phyloP scores from a whole-genome alignment of 2,888 invertebrate species.

The Merodon equestris region DNA sequence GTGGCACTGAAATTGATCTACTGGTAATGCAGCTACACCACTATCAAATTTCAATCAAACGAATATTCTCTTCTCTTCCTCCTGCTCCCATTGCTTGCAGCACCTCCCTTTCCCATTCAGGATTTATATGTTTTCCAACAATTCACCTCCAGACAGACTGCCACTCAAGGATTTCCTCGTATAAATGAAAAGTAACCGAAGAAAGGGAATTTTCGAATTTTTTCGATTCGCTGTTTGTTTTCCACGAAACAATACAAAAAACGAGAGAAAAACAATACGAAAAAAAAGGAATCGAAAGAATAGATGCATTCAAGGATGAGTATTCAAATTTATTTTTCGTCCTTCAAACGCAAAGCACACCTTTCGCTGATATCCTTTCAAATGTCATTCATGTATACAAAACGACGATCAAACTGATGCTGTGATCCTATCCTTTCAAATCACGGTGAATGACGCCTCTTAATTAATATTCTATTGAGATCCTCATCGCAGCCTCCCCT shows the following conservation, averaged over 20 bases:
- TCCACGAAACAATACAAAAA: conserved; percentile 47
- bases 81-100: background rate
- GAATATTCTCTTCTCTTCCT: conserved; percentile 4
- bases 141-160: conserved; percentile 54
- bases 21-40: conserved; percentile 14
- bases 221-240: conserved; percentile 41
- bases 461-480: conserved; percentile 68
- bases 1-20: conserved; percentile 52
- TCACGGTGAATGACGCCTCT: conserved; percentile 54
- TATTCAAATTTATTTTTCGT: conserved; percentile 50
- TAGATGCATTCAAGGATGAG: conserved; percentile 59
- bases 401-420: conserved; percentile 17
- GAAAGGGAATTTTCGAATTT: conserved; percentile 28
- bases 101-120: conserved; percentile 7
- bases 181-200: conserved; percentile 27
- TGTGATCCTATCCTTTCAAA: conserved; percentile 47
- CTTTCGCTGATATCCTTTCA: conserved; percentile 56
- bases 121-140: conserved; percentile 46
- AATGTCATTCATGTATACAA: conserved; percentile 36
- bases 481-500: conserved; percentile 55
- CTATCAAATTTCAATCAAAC: conserved; percentile 56
- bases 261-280: background rate
- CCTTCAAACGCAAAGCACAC: conserved; percentile 25
- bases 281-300: too few species aligned
- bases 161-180: conserved; percentile 47